Evolutionary conservation across 1,140 invertebrate species (phyloP), one percentile per base, ranked within the genome.

Genomic region (Drosophila yakuba): DNA sequence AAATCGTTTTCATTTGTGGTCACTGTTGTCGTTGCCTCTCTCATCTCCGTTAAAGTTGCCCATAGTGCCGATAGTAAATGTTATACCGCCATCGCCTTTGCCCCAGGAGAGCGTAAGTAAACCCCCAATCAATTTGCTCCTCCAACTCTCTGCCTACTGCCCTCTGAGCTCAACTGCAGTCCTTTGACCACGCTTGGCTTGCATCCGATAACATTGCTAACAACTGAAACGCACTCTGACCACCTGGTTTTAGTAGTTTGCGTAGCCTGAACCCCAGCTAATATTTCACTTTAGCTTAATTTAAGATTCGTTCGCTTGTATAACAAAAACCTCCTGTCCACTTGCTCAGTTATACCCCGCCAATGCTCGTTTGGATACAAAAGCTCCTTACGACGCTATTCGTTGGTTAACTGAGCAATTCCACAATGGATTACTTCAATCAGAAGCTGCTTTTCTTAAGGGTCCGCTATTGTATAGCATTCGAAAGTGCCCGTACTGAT

Each of bases 91-190:
- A 80, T 84, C 85, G 69, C 85, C 84, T 78, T 79, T 89, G 77
- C 73, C 84, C 69, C 84, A 89, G 84, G 84, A 89, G 69, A 90
- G 80, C 74, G 84, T 89, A 89, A 89, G 84, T 89, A 89, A 64
- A 76, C 71, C 79, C 79, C 59, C 41, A 17, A 44, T 75, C 45
- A 43, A 63, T 60, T 36, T 20, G 43, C 58, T 50, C 58, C 61
- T 38, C 56, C 43, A 58, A 45, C 39, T 61, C 62, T 72, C 52
- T 74, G 20, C 51, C 51, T 44, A 38, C 43, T 41, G 48, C 50
- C 52, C 23, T 43, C 32, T 61, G 20, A 41, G 35, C 51, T 54
- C 54, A 43, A 41, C 51, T 67, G 23, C 23, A 39, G 52, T 44
- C 60, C 52, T 32, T 55, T 51, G 41, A 51, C 23, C 48, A 38